A percentile compares a stretch with the other conserved stretches of the same genome.
Evolutionary conservation across 1,140 invertebrate species (phyloP).

Genomic region (Brachionus rotundiformis): DNA sequence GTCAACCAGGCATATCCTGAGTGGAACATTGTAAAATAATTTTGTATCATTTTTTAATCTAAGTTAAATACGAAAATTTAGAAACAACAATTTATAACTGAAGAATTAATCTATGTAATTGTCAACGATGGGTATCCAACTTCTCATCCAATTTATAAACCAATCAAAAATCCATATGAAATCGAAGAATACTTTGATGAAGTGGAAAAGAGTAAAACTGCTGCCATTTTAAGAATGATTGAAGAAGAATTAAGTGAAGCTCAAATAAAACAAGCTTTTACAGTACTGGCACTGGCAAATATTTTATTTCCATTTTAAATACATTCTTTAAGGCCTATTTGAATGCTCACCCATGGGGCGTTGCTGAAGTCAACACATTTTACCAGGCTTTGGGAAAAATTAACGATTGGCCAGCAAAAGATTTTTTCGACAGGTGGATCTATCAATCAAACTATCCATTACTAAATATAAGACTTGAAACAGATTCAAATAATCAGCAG

Average conservation of each 20-base stretch:
- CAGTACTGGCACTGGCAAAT: not conserved
- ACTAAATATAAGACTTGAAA: not conserved
- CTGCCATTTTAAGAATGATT: conserved; percentile 51
- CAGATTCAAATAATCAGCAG: not conserved
- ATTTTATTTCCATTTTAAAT: not conserved
- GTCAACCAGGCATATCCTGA: conserved; percentile 39
- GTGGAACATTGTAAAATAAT: conserved; percentile 33
- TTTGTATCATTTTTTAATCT: too few species aligned
- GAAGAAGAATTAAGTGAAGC: not conserved
- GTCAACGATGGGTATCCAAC: conserved; percentile 3
- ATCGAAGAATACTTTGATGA: conserved; percentile 52
- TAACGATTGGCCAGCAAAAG: conserved; percentile 7
- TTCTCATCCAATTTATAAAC: conserved; percentile 46
- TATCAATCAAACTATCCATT: conserved; percentile 41
- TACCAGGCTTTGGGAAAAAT: not conserved
- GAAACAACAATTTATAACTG: conserved; percentile 43
- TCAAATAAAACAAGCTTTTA: conserved; percentile 7
- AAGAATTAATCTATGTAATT: conserved; percentile 30
- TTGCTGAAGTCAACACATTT: conserved; percentile 20
- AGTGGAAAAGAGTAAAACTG: conserved; percentile 29
- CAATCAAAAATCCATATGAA: conserved; percentile 15
- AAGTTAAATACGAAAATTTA: too few species aligned
- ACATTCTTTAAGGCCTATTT: not conserved
- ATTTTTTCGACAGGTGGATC: conserved; percentile 31
- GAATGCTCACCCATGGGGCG: conserved; percentile 41